These are phyloP conservation scores for Epinephelus lanceolatus DNA, from an alignment of 2,113 vertebrate genomes.

Conservation along the genomic window DNA sequence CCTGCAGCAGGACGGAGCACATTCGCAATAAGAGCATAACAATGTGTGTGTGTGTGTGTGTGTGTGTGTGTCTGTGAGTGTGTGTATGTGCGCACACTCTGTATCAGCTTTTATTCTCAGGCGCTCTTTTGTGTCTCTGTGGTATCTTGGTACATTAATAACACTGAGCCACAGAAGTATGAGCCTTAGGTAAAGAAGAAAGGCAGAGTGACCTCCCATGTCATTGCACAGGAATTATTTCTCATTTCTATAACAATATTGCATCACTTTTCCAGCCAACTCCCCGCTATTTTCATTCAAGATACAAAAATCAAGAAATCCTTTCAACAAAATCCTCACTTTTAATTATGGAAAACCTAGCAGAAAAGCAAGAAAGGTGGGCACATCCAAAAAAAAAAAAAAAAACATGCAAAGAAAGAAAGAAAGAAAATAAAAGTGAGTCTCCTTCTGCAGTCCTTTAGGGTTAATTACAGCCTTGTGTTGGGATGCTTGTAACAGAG, in stretches of 20 bases:
- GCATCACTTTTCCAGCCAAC: constrained; percentile 42
- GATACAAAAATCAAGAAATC: constrained; percentile 28
- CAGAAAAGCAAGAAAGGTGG: constrained; percentile 19
- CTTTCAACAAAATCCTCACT: constrained; percentile 9
- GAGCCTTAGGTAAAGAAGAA: constrained; percentile 42
- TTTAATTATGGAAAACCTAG: constrained; percentile 48
- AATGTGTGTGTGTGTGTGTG: constrained; percentile 7
- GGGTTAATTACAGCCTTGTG: constrained; percentile 83
- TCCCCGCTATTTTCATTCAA: constrained; percentile 38
- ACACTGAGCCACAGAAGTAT: constrained; percentile 32
- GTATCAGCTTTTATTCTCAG: constrained; percentile 39
- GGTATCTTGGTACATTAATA: constrained; percentile 49
- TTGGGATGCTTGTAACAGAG: constrained; percentile 81
- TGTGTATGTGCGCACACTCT: neutral
- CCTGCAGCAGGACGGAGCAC: constrained; percentile 29
- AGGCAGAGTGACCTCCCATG: constrained; percentile 55
- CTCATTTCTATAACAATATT: constrained; percentile 50
- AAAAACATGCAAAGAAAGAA: no score
- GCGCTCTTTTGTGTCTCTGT: constrained; percentile 39
- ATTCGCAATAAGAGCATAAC: constrained; percentile 15
- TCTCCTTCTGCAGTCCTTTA: constrained; percentile 78
- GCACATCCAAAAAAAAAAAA: constrained; percentile 9
- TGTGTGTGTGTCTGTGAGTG: neutral
- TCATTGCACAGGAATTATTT: constrained; percentile 47
- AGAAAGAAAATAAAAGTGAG: constrained; percentile 62